These are phyloP conservation scores for Sander vitreus DNA, from an alignment of 2,113 vertebrate genomes.

Conservation along the genomic window DNA sequence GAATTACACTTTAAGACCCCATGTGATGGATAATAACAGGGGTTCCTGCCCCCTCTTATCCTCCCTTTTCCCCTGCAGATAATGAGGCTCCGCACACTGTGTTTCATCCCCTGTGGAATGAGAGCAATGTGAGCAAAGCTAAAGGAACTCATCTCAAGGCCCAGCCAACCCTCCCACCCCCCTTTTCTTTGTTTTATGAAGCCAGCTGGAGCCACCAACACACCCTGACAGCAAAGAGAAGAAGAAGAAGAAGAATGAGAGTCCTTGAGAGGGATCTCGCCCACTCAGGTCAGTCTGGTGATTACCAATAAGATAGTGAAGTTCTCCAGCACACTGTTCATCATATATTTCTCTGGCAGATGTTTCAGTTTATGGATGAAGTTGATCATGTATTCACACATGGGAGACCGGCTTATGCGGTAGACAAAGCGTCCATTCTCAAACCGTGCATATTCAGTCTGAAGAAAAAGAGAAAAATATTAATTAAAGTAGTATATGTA, in stretches of 20 bases:
- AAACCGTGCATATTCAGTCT: conserved; percentile 99
- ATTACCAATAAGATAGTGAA: conserved; percentile 99
- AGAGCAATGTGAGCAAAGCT: conserved; percentile 73
- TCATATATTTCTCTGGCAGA: conserved; percentile 99
- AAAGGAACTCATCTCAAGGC: conserved; percentile 54
- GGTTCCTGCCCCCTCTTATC: conserved; percentile 58
- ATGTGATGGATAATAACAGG: conserved; percentile 65
- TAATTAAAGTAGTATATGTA: neutral
- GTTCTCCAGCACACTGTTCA: conserved; percentile 99
- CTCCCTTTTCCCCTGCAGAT: conserved; percentile 70
- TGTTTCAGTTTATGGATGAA: conserved; percentile 99
- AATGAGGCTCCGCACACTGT: conserved; percentile 73
- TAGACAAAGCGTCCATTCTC: conserved; percentile 98
- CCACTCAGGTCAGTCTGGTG: conserved; percentile 42
- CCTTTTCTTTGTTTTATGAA: conserved; percentile 17
- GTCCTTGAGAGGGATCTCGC: conserved; percentile 19
- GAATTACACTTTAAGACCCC: conserved; percentile 65
- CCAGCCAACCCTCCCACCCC: neutral
- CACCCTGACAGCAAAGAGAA: conserved; percentile 38
- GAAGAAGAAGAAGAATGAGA: conserved; percentile 34
- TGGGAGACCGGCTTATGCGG: conserved; percentile 97
- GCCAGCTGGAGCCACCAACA: conserved; percentile 53
- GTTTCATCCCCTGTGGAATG: conserved; percentile 78
- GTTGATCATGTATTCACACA: conserved; percentile 99
- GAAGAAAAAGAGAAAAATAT: conserved; percentile 3